These are phyloP conservation scores for Anoncus sp. DNA, from an alignment of 2,888 invertebrate genomes.

Conservation along the genomic window DNA sequence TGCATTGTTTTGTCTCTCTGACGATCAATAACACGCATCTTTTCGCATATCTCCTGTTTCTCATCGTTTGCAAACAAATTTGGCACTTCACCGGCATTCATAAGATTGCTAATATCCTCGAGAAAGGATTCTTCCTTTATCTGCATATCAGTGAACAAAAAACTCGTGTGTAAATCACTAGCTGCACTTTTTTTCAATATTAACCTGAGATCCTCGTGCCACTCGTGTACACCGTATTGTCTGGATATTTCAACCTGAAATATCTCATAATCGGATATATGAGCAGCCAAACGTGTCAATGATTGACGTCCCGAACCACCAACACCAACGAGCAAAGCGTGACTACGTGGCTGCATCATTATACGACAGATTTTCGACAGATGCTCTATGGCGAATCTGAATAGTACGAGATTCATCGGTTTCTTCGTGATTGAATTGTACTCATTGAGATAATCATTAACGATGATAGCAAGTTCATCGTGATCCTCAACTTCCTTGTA, in stretches of 20 bases:
- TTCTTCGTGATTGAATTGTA: constrained; percentile 98
- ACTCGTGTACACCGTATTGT: constrained; percentile 92
- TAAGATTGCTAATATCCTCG: constrained; percentile 96
- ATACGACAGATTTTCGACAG: constrained; percentile 95
- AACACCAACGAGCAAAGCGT: constrained; percentile 95
- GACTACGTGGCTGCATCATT: constrained; percentile 95
- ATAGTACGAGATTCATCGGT: constrained; percentile 97
- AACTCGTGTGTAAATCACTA: constrained; percentile 93
- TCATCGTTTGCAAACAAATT: constrained; percentile 95
- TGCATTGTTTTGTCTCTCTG: constrained; percentile 94
- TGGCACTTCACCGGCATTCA: constrained; percentile 97
- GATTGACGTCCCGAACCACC: constrained; percentile 98
- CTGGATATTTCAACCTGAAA: constrained; percentile 97
- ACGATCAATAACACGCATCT: constrained; percentile 96
- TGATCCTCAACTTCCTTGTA: constrained; percentile 90
- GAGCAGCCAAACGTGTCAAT: constrained; percentile 93
- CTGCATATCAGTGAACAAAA: constrained; percentile 96
- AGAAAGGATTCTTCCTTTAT: constrained; percentile 97
- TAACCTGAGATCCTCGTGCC: constrained; percentile 95
- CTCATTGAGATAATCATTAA: constrained; percentile 94
- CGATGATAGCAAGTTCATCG: constrained; percentile 90
- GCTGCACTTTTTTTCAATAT: constrained; percentile 92
- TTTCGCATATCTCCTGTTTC: constrained; percentile 95
- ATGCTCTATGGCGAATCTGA: constrained; percentile 97
- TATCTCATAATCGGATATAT: constrained; percentile 96